Evolutionary conservation across 2,888 invertebrate genomes (phyloP).

Genomic region (Sinelater perroti): DNA sequence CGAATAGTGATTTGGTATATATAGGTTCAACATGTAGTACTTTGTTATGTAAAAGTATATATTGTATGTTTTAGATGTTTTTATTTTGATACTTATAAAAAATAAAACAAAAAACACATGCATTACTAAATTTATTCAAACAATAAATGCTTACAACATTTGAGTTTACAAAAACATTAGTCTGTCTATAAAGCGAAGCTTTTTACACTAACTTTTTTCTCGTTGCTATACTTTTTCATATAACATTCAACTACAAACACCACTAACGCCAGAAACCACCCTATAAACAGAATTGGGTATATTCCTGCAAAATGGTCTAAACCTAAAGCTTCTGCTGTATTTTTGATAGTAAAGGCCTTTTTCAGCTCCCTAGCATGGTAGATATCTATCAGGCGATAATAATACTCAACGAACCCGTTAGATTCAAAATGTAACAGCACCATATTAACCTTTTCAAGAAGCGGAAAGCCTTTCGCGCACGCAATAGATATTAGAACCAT

Average conservation of each 20-base stretch:
- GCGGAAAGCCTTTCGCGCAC: constrained; percentile 29
- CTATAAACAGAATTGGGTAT: not conserved
- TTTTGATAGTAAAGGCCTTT: not conserved
- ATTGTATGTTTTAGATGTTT: no score
- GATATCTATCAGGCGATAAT: not conserved
- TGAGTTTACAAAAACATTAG: no score
- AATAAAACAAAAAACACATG: no score
- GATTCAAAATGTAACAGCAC: constrained; percentile 7
- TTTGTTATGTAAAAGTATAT: no score
- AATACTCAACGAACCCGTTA: constrained; percentile 6
- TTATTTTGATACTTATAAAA: no score
- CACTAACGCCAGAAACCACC: not conserved
- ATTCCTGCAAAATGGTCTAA: not conserved
- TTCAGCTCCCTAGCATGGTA: not conserved
- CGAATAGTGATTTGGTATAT: no score
- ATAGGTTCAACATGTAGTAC: no score
- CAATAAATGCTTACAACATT: no score
- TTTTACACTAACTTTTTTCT: no score
- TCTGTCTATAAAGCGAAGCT: no score
- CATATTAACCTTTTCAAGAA: constrained; percentile 18
- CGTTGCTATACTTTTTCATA: no score
- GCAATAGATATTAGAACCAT: constrained; percentile 11
- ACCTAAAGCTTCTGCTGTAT: not conserved
- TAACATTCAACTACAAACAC: not conserved
- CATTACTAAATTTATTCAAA: no score